Evolutionary conservation across 2,888 invertebrate genomes (phyloP).

Genomic region (Xestobium rufovillosum): DNA sequence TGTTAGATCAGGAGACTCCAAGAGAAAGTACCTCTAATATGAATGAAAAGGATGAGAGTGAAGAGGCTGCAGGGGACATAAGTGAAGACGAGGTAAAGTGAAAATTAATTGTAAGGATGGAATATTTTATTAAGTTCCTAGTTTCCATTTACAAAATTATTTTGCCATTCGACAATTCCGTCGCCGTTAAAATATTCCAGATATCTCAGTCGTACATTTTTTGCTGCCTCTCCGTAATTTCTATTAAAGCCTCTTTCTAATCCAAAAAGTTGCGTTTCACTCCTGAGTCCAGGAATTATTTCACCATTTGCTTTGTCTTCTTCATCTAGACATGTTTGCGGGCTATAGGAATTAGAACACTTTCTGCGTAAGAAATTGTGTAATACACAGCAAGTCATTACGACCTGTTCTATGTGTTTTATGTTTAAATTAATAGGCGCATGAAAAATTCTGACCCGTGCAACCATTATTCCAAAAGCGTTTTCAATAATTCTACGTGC

Average conservation of each 20-base stretch:
- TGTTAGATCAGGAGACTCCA: constrained; percentile 4
- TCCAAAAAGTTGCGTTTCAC: constrained; percentile 6
- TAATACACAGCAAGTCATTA: constrained; percentile 10
- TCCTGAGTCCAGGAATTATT: too few relatives aligned
- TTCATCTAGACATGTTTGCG: constrained; percentile 10
- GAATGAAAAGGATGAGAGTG: neutral
- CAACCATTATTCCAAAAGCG: constrained; percentile 13
- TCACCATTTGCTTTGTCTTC: too few relatives aligned
- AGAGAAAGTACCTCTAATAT: neutral
- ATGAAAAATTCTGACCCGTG: constrained; percentile 20
- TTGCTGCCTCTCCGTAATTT: constrained; percentile 7
- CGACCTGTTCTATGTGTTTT: constrained; percentile 6
- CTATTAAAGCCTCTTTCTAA: constrained; percentile 11
- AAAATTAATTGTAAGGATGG: neutral
- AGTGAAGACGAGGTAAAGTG: constrained; percentile 3
- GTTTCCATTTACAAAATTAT: constrained; percentile 8
- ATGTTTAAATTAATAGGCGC: constrained; percentile 5
- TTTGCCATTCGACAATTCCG: constrained; percentile 12
- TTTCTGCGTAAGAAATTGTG: constrained; percentile 7
- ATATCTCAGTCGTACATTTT: too few relatives aligned
- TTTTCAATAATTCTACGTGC: constrained; percentile 5
- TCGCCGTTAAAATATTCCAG: constrained; percentile 10
- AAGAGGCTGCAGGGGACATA: neutral
- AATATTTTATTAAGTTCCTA: neutral
- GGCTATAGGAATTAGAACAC: constrained; percentile 4